Evolutionary conservation across 2,113 vertebrate species (phyloP).

Genomic region (Rhinoptilus africanus): DNA sequence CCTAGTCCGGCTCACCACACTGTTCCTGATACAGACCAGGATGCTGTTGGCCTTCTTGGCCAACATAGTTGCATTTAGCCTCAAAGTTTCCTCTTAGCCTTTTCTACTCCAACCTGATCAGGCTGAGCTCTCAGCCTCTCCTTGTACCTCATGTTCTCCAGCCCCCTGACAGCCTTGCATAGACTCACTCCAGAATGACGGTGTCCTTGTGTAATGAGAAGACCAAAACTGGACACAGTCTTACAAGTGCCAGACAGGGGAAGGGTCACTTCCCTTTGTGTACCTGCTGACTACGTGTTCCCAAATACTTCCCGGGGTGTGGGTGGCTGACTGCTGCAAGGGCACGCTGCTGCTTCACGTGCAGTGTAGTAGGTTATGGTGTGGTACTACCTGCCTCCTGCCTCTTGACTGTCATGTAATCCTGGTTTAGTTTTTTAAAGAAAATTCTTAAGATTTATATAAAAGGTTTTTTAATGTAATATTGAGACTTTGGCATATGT

Average conservation of each 20-base stretch:
- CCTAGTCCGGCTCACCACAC: too few species aligned
- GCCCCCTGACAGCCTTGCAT: neutral
- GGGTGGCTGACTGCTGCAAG: neutral
- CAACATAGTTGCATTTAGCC: neutral
- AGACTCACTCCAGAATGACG: neutral
- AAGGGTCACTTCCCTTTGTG: neutral
- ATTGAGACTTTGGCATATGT: neutral
- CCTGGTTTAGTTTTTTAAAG: neutral
- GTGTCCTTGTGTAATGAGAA: neutral
- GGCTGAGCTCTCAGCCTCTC: neutral
- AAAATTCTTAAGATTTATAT: neutral
- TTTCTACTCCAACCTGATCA: neutral
- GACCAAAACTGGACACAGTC: neutral
- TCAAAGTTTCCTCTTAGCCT: neutral
- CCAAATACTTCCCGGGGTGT: neutral
- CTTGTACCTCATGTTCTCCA: neutral
- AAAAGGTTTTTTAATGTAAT: neutral
- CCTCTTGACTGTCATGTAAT: neutral
- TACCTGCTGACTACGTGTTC: neutral
- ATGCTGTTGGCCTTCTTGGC: too few species aligned
- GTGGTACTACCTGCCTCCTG: neutral
- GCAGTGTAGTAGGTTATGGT: neutral
- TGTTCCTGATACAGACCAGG: too few species aligned
- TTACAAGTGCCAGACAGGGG: neutral
- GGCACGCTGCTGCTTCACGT: fast-evolving